A percentile compares a stretch with the other conserved stretches of the same genome.
Conservation (phyloP, 2,113 vertebrate species). For the Pituophis catenifer region DNA sequence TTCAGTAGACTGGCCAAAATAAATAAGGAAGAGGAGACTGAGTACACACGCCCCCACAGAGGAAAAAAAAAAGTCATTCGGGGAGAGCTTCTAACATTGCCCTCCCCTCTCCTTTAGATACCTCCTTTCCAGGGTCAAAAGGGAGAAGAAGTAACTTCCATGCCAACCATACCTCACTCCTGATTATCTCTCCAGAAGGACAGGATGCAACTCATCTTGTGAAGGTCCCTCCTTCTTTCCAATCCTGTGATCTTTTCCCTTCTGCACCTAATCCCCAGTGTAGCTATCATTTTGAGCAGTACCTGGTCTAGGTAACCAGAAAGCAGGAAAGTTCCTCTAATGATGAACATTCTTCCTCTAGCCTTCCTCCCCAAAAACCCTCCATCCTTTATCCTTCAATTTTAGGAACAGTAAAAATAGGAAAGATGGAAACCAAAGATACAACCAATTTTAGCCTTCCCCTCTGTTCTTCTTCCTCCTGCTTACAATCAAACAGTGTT, state of each 20-base stretch:
- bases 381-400: background rate
- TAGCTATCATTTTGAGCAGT: background rate
- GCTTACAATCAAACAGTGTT: background rate
- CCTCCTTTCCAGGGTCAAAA: background rate
- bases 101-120: background rate
- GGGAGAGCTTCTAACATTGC: background rate
- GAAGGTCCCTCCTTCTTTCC: background rate
- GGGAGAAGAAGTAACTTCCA: background rate
- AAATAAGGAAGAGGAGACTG: background rate
- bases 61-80: background rate
- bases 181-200: background rate
- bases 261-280: background rate
- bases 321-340: background rate
- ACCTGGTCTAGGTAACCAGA: background rate
- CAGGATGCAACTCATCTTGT: background rate
- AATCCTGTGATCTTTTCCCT: background rate
- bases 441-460: no score
- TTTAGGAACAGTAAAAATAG: background rate
- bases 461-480: background rate
- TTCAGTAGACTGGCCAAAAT: background rate
- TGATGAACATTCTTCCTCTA: background rate
- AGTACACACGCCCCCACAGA: background rate
- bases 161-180: background rate
- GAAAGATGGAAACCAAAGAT: background rate
- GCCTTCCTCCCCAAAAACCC: background rate